Conservation (phyloP, 2,888 invertebrate species). For the Melanostoma mellinum region DNA sequence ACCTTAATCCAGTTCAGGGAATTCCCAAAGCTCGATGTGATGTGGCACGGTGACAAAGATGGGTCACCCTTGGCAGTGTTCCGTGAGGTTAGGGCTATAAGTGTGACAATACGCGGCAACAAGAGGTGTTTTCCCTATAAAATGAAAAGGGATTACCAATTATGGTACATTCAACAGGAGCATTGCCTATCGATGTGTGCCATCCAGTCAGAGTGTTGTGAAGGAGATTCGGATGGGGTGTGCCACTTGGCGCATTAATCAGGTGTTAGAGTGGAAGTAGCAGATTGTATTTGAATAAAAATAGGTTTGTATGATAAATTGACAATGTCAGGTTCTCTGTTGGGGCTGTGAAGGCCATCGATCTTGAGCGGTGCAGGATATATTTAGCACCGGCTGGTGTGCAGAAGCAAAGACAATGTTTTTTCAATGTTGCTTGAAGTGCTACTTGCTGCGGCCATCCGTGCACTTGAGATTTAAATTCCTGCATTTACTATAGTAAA, state of each 20-base stretch:
- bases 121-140: constrained; percentile 54
- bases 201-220: constrained; percentile 22
- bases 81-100: constrained; percentile 61
- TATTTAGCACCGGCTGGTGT: too few relatives aligned
- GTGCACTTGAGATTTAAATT: too few relatives aligned
- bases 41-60: constrained; percentile 29
- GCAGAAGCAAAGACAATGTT: too few relatives aligned
- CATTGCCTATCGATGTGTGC: constrained; percentile 62
- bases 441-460: too few relatives aligned
- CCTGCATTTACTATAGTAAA: too few relatives aligned
- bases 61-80: constrained; percentile 65
- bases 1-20: constrained; percentile 42
- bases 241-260: constrained; percentile 23
- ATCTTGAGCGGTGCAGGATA: too few relatives aligned
- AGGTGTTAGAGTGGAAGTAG: constrained; percentile 16
- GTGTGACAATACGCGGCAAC: constrained; percentile 59
- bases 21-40: constrained; percentile 61
- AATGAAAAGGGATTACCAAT: constrained; percentile 61
- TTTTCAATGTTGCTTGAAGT: too few relatives aligned
- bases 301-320: too few relatives aligned
- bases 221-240: constrained; percentile 17
- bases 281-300: background rate
- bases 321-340: too few relatives aligned
- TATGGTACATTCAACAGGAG: constrained; percentile 69
- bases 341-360: too few relatives aligned